Evolutionary conservation across 2,113 vertebrate species (phyloP).

Genomic region (Polypterus senegalus): DNA sequence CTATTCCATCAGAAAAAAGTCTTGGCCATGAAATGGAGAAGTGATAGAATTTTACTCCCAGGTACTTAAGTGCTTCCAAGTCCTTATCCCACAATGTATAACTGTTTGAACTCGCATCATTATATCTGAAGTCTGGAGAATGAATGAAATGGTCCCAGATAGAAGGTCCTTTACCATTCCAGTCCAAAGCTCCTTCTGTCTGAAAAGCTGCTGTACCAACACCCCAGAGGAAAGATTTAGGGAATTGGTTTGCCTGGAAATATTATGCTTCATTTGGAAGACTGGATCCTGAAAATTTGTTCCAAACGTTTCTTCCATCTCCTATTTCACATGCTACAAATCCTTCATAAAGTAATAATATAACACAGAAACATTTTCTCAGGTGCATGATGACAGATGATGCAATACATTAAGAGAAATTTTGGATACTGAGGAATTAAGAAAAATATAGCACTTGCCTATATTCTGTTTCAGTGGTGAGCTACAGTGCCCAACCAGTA

Average conservation of each 20-base stretch:
- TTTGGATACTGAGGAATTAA: background rate
- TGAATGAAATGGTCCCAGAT: constrained; percentile 74
- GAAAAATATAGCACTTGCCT: background rate
- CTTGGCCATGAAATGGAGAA: constrained; percentile 92
- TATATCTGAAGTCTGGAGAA: constrained; percentile 13
- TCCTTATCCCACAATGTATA: constrained; percentile 68
- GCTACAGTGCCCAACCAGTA: background rate
- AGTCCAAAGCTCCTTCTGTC: constrained; percentile 70
- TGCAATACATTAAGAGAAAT: constrained; percentile 12
- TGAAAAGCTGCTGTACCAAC: constrained; percentile 77
- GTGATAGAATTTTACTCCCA: constrained; percentile 73
- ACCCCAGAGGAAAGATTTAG: constrained; percentile 75
- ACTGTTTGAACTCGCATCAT: constrained; percentile 52
- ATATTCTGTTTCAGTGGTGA: constrained; percentile 1
- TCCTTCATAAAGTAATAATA: constrained; percentile 31
- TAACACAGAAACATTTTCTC: constrained; percentile 25
- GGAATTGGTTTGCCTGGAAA: constrained; percentile 70
- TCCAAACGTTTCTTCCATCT: constrained; percentile 66
- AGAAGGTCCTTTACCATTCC: constrained; percentile 66
- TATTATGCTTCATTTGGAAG: constrained; percentile 49
- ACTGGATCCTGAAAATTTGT: constrained; percentile 32
- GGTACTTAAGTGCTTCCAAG: constrained; percentile 61
- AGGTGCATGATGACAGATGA: constrained; percentile 25
- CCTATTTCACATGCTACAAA: constrained; percentile 38
- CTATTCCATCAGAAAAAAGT: constrained; percentile 70